Base-by-base conservation (phyloP, 2,797 vertebrate species). In the Parotocinclus haroldoi region DNA sequence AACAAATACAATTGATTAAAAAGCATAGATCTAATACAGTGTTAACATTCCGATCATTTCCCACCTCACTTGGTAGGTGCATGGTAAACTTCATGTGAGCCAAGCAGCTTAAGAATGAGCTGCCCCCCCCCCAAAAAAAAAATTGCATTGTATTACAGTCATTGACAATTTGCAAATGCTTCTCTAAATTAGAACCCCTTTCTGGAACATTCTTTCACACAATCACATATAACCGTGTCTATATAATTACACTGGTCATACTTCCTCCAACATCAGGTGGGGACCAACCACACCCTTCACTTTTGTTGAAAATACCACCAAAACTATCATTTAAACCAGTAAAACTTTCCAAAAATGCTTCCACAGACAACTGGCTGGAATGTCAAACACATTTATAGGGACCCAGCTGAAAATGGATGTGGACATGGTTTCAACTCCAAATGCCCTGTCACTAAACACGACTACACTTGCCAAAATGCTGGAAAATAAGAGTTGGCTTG, bases 301-400 rank as follows among this genome's bases (percentile, higher is more conserved):
- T 11, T 63, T n/a, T 64, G 56, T 68, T 77, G 70, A 65, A 68
- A 78, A 70, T 63, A 12, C 36, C 18, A 59, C 60, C 58, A 82
- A 68, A 19, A 42, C 81, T 77, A 70, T 85, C 65, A 85, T 86
- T 77, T 84, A 83, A 58, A 66, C 45, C n/a, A n/a, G 42, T 71
- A 62, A 79, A 61, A 16, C 54, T 12, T 18, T 14, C 19, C 60
- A 73, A 72, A 59, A 75, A 58, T 69, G 73, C 61, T 78, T 74
- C 81, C 79, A 67, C 77, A 81, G 70, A 50, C 62, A 42, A 78
- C 69, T 84, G 82, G 81, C 81, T 80, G 73, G n/a, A n/a, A n/a
- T n/a, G n/a, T n/a, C n/a, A n/a, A 71, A 68, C n/a, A 74, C 17
- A 12, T 63, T n/a, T n/a, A n/a, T n/a, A n/a, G n/a, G n/a, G 13